phyloP scores from a whole-genome alignment of 2,888 invertebrate species.

The Petrolisthes cinctipes region DNA sequence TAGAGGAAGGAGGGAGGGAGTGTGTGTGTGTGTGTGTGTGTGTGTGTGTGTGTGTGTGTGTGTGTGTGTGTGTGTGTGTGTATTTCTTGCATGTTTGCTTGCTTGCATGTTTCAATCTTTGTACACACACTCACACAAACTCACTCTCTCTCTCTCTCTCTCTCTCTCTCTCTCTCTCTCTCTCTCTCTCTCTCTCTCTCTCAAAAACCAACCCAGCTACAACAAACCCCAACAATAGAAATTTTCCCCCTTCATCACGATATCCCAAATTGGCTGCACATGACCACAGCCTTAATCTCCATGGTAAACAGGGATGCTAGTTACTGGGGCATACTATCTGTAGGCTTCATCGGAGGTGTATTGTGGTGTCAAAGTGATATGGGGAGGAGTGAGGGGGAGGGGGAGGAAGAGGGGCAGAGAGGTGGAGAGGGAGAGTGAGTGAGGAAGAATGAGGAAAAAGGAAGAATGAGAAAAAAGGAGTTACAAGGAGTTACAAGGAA shows the following conservation, averaged over 20 bases:
- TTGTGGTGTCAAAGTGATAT: slow-evolving; percentile 29
- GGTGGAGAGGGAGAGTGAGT: too few species aligned
- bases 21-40: too few species aligned
- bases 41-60: too few species aligned
- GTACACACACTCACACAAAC: background rate
- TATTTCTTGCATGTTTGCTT: background rate
- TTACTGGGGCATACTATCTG: slow-evolving; percentile 25
- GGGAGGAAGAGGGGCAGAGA: too few species aligned
- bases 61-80: too few species aligned
- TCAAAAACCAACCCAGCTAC: background rate
- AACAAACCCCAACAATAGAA: background rate
- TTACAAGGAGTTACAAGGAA: too few species aligned
- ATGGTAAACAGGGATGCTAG: slow-evolving; percentile 35
- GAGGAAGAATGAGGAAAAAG: too few species aligned
- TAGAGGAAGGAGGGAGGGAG: too few species aligned
- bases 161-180: background rate
- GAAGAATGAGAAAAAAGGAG: too few species aligned
- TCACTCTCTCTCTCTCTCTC: background rate
- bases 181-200: background rate
- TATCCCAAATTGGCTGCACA: slow-evolving; percentile 37
- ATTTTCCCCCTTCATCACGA: slow-evolving; percentile 32
- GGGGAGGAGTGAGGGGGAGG: too few species aligned
- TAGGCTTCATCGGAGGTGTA: slow-evolving; percentile 17
- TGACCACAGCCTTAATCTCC: slow-evolving; percentile 40
- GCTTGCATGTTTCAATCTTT: background rate